phyloP scores from a whole-genome alignment of 1,140 invertebrate species.

The Apis florea region DNA sequence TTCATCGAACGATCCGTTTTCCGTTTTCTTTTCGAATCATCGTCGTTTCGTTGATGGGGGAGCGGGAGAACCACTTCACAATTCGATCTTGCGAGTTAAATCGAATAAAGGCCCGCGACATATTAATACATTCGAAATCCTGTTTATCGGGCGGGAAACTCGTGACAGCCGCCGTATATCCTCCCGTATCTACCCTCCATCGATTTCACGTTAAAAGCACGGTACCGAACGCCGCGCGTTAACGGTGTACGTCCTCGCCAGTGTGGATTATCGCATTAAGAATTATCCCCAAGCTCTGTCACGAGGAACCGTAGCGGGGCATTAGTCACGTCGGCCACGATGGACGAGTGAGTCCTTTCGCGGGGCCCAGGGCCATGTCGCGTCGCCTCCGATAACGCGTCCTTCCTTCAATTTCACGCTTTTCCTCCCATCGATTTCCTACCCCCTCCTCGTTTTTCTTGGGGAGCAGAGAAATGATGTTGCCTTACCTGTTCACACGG shows the following conservation, averaged over 20 bases:
- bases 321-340: constrained; percentile 1
- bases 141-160: not conserved
- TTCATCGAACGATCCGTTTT: too few relatives aligned
- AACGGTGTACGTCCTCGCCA: too few relatives aligned
- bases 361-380: not conserved
- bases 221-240: too few relatives aligned
- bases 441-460: not conserved
- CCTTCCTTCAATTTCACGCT: constrained; percentile 7
- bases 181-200: not conserved
- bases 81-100: too few relatives aligned
- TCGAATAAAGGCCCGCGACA: too few relatives aligned
- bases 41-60: too few relatives aligned
- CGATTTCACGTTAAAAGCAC: not conserved
- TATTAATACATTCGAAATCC: not conserved
- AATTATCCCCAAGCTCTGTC: not conserved
- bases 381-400: not conserved
- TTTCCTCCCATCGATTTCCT: constrained; percentile 12
- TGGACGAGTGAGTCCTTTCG: too few relatives aligned
- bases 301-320: too few relatives aligned
- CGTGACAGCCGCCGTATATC: too few relatives aligned
- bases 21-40: too few relatives aligned
- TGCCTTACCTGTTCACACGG: constrained; percentile 1
- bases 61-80: too few relatives aligned
- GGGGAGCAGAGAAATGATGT: not conserved
- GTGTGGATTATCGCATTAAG: constrained; percentile 7